Percentiles rank a stretch among this genome's conserved stretches.
phyloP scores from a whole-genome alignment of 2,888 invertebrate genomes.

The Drosophila melanocephala region DNA sequence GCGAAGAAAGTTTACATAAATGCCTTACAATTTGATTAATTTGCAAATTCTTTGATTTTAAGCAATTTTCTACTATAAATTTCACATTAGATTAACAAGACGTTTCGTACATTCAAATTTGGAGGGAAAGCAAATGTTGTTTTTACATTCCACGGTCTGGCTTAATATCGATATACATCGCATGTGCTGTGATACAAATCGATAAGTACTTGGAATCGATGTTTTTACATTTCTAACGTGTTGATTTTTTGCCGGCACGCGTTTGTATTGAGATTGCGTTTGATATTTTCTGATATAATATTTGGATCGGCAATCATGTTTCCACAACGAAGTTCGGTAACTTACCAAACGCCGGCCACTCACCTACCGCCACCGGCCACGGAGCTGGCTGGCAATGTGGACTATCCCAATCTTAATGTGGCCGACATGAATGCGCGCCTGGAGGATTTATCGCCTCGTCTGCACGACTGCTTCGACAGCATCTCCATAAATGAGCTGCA shows the following conservation, averaged over 20 bases:
- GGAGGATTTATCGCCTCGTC: slow-evolving; percentile 74
- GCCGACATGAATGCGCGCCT: slow-evolving; percentile 82
- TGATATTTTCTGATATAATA: not conserved
- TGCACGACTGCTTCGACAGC: slow-evolving; percentile 83
- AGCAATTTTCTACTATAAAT: not conserved
- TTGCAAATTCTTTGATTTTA: not conserved
- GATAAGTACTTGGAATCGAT: not conserved
- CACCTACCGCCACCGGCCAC: slow-evolving; percentile 81
- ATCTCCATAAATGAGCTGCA: slow-evolving; percentile 72
- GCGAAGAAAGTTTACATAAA: not conserved
- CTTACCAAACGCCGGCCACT: slow-evolving; percentile 75
- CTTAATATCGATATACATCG: not conserved
- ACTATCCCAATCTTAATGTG: slow-evolving; percentile 85
- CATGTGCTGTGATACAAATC: not conserved
- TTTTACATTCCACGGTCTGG: not conserved
- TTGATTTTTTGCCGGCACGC: slow-evolving; percentile 29
- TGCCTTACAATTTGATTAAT: not conserved
- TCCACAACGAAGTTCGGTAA: slow-evolving; percentile 70
- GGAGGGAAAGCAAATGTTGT: not conserved
- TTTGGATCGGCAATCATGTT: slow-evolving; percentile 64
- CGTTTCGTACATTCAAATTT: not conserved
- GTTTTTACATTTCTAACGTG: not conserved
- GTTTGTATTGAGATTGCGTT: not conserved
- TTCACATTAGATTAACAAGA: not conserved
- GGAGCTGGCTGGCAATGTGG: slow-evolving; percentile 73